Conservation (phyloP, 2,888 invertebrate genomes). For the Himalopsyche japonica region DNA sequence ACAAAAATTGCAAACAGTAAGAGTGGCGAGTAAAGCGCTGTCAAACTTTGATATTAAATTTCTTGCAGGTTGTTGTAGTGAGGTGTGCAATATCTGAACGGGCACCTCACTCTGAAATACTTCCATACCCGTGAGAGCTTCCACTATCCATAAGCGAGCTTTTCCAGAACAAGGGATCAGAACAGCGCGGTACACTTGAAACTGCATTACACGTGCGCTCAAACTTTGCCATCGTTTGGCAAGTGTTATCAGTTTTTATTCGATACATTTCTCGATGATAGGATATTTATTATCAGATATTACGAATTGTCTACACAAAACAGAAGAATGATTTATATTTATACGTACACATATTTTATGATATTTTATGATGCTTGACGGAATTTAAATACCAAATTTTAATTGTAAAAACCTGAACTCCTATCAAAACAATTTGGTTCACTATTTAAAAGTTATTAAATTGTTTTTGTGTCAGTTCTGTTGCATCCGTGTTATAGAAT, state of each 20-base stretch:
- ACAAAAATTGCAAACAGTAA: background rate
- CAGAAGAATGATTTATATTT: too few species aligned
- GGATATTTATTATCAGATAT: too few species aligned
- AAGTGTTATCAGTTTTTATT: background rate
- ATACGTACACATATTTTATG: too few species aligned
- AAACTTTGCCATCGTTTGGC: background rate
- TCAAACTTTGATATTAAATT: conserved; percentile 28
- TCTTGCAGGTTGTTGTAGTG: conserved; percentile 9
- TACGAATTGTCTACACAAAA: too few species aligned
- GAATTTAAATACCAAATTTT: too few species aligned
- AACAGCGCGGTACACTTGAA: background rate
- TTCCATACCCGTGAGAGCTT: background rate
- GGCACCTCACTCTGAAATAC: background rate
- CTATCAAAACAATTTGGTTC: too few species aligned
- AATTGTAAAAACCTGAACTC: too few species aligned
- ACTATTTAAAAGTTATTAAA: too few species aligned
- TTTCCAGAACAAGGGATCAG: background rate
- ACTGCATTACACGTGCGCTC: background rate
- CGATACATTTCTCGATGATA: too few species aligned
- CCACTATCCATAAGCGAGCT: background rate
- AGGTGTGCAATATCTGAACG: background rate
- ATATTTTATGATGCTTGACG: too few species aligned
- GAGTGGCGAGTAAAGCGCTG: conserved; percentile 2
- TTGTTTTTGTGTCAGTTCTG: too few species aligned
- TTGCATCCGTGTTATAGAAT: too few species aligned